Evolutionary conservation across 2,888 invertebrate species (phyloP).

Genomic region (Xanthia togata): DNA sequence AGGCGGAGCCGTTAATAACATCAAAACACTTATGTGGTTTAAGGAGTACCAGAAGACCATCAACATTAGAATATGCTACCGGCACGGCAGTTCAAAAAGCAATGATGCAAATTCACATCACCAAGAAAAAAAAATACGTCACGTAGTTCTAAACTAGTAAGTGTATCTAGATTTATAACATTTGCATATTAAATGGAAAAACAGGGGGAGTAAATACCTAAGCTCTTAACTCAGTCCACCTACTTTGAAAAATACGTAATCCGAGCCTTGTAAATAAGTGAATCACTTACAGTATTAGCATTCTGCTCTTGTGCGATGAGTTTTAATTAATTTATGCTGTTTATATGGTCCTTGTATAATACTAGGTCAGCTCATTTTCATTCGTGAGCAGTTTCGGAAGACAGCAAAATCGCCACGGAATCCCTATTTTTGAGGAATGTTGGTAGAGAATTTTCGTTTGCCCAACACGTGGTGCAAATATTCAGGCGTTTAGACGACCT

Average conservation of each 20-base stretch:
- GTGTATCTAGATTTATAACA: slow-evolving; percentile 10
- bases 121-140: not conserved
- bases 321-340: slow-evolving; percentile 35
- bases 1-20: not conserved
- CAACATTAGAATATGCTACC: not conserved
- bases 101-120: not conserved
- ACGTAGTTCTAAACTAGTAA: not conserved
- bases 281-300: slow-evolving; percentile 45
- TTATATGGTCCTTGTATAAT: slow-evolving; percentile 2
- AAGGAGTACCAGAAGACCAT: not conserved
- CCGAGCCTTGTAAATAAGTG: slow-evolving; percentile 47
- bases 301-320: slow-evolving; percentile 4
- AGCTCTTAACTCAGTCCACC: slow-evolving; percentile 14
- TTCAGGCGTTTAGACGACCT: not conserved
- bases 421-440: not conserved
- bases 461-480: too few relatives aligned
- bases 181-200: slow-evolving; percentile 29
- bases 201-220: slow-evolving; percentile 27
- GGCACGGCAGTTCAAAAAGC: slow-evolving; percentile 3
- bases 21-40: not conserved
- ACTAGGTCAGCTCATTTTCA: slow-evolving; percentile 26
- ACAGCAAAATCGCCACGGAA: not conserved
- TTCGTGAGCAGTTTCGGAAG: slow-evolving; percentile 14
- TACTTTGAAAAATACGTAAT: slow-evolving; percentile 49
- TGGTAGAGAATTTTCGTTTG: not conserved